Percentiles rank a stretch among this genome's conserved stretches.
Conservation (phyloP, 2,113 vertebrate species). For the Eubucco bourcierii region DNA sequence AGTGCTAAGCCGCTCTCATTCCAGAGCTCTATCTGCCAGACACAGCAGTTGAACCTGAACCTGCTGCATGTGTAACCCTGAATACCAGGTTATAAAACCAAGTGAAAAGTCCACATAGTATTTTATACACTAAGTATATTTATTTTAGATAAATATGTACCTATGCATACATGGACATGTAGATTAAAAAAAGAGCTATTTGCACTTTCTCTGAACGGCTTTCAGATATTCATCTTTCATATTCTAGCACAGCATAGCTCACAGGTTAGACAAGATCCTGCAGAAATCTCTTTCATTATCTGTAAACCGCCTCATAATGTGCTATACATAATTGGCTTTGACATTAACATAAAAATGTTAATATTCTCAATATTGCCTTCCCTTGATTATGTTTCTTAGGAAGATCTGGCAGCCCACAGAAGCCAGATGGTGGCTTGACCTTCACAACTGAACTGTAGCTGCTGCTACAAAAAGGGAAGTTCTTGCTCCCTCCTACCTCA, state of each 20-base stretch:
- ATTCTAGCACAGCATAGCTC: not conserved
- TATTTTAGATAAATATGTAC: constrained; percentile 23
- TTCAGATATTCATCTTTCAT: not conserved
- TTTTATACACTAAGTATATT: not conserved
- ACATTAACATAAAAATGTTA: constrained; percentile 50
- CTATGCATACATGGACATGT: not conserved
- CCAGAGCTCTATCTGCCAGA: not conserved
- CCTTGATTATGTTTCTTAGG: not conserved
- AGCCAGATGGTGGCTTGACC: constrained; percentile 48
- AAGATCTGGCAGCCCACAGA: constrained; percentile 5
- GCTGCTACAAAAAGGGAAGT: not conserved
- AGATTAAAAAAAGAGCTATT: not conserved
- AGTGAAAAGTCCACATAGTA: not conserved
- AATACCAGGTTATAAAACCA: not conserved
- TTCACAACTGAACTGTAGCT: not conserved
- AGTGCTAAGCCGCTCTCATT: not conserved
- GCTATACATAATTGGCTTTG: constrained; percentile 26
- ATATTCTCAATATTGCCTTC: not conserved
- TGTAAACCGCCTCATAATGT: constrained; percentile 12
- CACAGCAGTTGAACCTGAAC: not conserved
- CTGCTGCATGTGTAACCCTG: not conserved
- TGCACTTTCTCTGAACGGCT: not conserved
- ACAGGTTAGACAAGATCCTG: not conserved
- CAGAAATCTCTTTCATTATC: constrained; percentile 27
- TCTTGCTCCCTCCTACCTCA: not conserved